Conservation (phyloP, 2,113 vertebrate genomes). For the Ochotona curzoniae region DNA sequence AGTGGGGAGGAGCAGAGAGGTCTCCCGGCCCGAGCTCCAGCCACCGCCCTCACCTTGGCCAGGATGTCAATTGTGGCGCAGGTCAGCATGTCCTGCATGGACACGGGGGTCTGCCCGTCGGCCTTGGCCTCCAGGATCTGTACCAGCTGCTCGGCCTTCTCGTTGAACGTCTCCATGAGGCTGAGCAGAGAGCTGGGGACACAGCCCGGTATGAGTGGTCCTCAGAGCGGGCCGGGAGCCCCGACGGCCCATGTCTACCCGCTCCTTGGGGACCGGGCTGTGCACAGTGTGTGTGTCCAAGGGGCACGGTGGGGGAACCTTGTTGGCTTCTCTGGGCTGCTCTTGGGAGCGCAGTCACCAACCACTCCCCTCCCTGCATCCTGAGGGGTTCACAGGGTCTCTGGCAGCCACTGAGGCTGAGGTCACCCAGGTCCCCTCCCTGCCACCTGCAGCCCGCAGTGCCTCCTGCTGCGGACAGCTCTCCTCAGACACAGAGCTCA, state of each 20-base stretch:
- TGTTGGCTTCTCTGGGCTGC: not conserved
- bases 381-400: not conserved
- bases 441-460: not conserved
- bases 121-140: slow-evolving; percentile 86
- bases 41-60: slow-evolving; percentile 84
- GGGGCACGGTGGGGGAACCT: not conserved
- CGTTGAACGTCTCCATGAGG: slow-evolving; percentile 88
- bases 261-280: not conserved
- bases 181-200: slow-evolving; percentile 86
- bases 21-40: fast-evolving
- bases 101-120: slow-evolving; percentile 85
- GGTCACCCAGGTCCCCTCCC: not conserved
- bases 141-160: slow-evolving; percentile 89
- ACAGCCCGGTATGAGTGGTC: not conserved
- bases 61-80: slow-evolving; percentile 86
- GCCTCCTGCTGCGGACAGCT: fast-evolving
- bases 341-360: not conserved
- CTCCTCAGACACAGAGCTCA: no score
- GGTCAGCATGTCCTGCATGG: slow-evolving; percentile 86
- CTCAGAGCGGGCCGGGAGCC: not conserved
- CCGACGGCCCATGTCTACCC: fast-evolving
- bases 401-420: not conserved
- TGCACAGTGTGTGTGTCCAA: no score
- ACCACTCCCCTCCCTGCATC: no score
- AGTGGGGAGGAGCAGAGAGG: not conserved